Evolutionary conservation across 2,888 invertebrate genomes (phyloP).

Genomic region (Stenurella melanura): DNA sequence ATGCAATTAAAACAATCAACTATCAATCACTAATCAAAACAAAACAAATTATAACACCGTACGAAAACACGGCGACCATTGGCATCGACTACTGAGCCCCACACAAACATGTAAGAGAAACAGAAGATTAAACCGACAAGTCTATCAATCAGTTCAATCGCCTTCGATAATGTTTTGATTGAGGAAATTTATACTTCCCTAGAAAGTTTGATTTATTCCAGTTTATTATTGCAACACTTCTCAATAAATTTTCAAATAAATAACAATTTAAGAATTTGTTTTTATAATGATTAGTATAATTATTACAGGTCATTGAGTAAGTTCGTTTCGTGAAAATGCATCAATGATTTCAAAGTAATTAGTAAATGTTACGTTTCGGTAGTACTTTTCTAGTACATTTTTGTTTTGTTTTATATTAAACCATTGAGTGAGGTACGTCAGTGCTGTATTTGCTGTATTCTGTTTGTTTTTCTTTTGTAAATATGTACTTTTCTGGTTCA

Average conservation of each 20-base stretch:
- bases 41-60: constrained; percentile 60
- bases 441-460: not conserved
- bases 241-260: constrained; percentile 25
- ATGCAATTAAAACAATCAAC: constrained; percentile 17
- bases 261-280: constrained; percentile 11
- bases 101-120: constrained; percentile 59
- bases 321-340: too few species aligned
- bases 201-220: constrained; percentile 28
- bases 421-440: not conserved
- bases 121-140: constrained; percentile 63
- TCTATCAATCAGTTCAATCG: constrained; percentile 64
- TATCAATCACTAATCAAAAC: constrained; percentile 57
- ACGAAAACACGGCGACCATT: constrained; percentile 56
- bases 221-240: constrained; percentile 34
- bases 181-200: constrained; percentile 33
- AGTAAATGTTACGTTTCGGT: too few species aligned
- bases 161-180: constrained; percentile 52
- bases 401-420: not conserved
- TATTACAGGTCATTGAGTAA: too few species aligned
- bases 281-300: not conserved
- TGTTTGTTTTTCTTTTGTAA: not conserved
- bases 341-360: too few species aligned
- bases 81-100: constrained; percentile 61
- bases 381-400: not conserved
- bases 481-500: too few species aligned